These are phyloP conservation scores for Pseudochirops cupreus DNA, from an alignment of 2,797 vertebrate species.

Conservation along the genomic window DNA sequence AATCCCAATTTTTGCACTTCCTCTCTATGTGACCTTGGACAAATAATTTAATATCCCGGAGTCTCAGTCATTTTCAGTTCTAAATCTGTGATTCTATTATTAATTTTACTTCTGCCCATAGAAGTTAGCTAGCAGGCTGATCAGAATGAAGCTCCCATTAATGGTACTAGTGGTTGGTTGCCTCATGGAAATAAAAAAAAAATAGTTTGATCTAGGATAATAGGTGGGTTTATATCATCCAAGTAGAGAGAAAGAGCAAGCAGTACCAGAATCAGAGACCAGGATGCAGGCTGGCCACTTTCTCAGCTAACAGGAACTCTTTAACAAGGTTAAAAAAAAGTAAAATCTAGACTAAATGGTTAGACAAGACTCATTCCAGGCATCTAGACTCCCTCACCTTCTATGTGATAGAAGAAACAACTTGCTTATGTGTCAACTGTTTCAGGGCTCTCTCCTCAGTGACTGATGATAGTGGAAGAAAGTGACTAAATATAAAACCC, in stretches of 20 bases:
- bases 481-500: background rate
- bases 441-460: background rate
- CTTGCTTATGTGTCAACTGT: background rate
- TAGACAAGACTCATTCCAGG: background rate
- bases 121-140: background rate
- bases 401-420: background rate
- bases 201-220: background rate
- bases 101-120: background rate
- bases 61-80: background rate
- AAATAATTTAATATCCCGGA: background rate
- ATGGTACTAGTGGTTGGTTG: background rate
- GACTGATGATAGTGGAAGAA: background rate
- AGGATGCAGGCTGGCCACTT: background rate
- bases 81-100: background rate
- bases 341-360: background rate
- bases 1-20: background rate
- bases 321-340: background rate
- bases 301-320: background rate
- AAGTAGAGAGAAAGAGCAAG: background rate
- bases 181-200: background rate
- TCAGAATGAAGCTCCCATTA: background rate
- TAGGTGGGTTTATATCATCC: background rate
- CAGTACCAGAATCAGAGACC: background rate
- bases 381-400: background rate
- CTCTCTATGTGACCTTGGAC: background rate